Evolutionary conservation across 2,888 invertebrate species (phyloP).

Genomic region (Tenthredo amoena): DNA sequence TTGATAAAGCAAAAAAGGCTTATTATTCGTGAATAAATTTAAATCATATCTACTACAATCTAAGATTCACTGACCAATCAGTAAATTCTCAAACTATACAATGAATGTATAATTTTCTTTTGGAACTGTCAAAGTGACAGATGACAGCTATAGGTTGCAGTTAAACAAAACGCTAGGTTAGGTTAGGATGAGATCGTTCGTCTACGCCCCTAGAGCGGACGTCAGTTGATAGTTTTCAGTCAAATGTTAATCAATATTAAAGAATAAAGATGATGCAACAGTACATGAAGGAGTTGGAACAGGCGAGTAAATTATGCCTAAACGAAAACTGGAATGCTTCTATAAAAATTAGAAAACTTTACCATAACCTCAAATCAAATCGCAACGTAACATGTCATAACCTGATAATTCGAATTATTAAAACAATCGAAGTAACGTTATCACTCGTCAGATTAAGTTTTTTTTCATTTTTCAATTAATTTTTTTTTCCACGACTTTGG

Average conservation of each 20-base stretch:
- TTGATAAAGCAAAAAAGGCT: too few relatives aligned
- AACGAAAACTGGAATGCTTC: not conserved
- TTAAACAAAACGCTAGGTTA: not conserved
- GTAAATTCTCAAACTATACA: not conserved
- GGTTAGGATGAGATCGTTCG: not conserved
- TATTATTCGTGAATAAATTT: too few relatives aligned
- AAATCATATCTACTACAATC: too few relatives aligned
- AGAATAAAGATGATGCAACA: slow-evolving; percentile 90
- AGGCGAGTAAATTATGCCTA: slow-evolving; percentile 79
- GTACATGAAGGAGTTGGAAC: slow-evolving; percentile 92
- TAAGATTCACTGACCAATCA: too few relatives aligned
- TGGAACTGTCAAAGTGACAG: slow-evolving; percentile 14
- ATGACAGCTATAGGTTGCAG: not conserved
- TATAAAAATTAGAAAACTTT: not conserved
- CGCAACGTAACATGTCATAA: not conserved
- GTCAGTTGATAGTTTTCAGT: not conserved
- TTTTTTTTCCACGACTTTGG: too few relatives aligned
- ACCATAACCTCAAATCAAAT: slow-evolving; percentile 14
- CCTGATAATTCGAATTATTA: not conserved
- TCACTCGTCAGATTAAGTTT: not conserved
- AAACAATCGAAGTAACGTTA: not conserved
- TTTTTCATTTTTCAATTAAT: not conserved
- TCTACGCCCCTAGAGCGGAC: not conserved
- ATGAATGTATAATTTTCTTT: not conserved
- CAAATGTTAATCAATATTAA: not conserved